These are phyloP conservation scores for Henicopernis longicauda DNA, from an alignment of 2,113 vertebrate species.

Conservation along the genomic window DNA sequence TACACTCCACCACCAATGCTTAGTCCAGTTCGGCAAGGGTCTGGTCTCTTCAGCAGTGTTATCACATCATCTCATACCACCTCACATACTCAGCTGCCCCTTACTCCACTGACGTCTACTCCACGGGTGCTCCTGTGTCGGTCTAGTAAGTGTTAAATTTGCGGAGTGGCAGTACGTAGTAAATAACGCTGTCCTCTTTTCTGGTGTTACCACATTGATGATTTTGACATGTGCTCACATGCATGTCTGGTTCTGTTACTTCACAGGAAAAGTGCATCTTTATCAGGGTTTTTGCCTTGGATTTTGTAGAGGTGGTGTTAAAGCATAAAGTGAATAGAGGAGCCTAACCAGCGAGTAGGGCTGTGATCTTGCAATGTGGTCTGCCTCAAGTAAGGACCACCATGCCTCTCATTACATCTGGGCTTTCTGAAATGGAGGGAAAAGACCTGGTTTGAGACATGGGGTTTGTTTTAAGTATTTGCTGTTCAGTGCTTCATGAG, in stretches of 20 bases:
- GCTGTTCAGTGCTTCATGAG: background rate
- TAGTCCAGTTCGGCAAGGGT: conserved; percentile 83
- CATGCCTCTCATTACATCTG: background rate
- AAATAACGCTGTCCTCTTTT: background rate
- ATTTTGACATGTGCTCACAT: background rate
- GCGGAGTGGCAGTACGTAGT: background rate
- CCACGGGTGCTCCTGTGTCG: conserved; percentile 77
- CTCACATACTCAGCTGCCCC: conserved; percentile 68
- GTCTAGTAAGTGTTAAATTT: conserved; percentile 72
- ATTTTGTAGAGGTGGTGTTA: background rate
- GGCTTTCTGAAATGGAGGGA: background rate
- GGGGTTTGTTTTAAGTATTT: background rate
- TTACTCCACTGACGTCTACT: conserved; percentile 75
- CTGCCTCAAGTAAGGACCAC: background rate
- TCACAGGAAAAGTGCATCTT: background rate
- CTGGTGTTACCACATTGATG: background rate
- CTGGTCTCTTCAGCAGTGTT: conserved; percentile 84
- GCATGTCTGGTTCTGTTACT: background rate
- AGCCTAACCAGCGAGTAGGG: background rate
- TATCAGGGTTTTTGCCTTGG: background rate
- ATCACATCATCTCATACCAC: conserved; percentile 61
- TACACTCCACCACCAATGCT: conserved; percentile 90
- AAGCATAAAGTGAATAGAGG: background rate
- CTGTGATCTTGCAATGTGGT: background rate
- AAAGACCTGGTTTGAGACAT: background rate